Evolutionary conservation across 2,113 vertebrate species (phyloP).

Genomic region (Glaucidium brasilianum): DNA sequence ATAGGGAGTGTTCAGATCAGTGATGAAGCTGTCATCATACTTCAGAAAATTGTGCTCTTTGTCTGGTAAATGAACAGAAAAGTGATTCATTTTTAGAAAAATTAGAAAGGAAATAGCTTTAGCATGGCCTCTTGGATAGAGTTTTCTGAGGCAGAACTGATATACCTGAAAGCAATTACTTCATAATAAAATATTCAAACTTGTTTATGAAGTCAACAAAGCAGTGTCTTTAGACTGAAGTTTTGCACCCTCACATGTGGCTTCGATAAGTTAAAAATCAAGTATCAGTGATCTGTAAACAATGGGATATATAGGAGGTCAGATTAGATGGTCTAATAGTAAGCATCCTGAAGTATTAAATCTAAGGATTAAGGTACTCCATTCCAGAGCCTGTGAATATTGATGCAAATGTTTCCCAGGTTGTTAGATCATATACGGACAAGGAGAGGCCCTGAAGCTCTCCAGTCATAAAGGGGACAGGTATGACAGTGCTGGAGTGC

Average conservation of each 20-base stretch:
- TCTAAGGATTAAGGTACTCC: not conserved
- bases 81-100: not conserved
- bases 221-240: not conserved
- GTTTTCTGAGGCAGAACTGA: not conserved
- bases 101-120: not conserved
- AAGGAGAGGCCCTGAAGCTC: not conserved
- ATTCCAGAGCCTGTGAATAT: not conserved
- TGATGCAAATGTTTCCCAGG: not conserved
- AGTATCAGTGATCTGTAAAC: not conserved
- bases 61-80: slow-evolving; percentile 64
- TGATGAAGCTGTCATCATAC: slow-evolving; percentile 81
- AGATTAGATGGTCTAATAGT: not conserved
- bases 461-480: not conserved
- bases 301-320: not conserved
- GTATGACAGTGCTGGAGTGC: not conserved
- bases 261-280: not conserved
- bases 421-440: not conserved
- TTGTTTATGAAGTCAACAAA: not conserved
- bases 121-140: not conserved
- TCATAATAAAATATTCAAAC: not conserved
- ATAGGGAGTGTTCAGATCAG: slow-evolving; percentile 90
- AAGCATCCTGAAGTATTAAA: not conserved
- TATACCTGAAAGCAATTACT: not conserved
- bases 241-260: not conserved
- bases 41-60: slow-evolving; percentile 83